Percentiles rank a stretch among this genome's conserved stretches.
Evolutionary conservation across 92 coral and sea anemone species (phyloP).

Genomic region (Zoanthus gigantus): DNA sequence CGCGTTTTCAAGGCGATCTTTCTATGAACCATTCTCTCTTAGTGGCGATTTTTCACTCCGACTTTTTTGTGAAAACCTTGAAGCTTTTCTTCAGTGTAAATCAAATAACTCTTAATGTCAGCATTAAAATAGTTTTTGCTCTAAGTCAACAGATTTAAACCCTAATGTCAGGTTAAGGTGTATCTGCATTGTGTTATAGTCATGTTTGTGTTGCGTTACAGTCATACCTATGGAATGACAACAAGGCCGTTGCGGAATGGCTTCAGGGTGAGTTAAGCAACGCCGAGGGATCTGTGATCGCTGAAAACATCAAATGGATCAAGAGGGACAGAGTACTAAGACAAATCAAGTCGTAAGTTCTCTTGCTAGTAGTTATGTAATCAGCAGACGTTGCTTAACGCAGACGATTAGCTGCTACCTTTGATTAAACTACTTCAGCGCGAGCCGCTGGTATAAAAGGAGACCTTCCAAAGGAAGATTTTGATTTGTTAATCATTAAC

Average conservation of each 20-base stretch:
- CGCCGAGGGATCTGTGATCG: constrained; percentile 89
- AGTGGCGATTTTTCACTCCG: too few species aligned
- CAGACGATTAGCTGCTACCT: too few species aligned
- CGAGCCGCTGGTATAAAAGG: too few species aligned
- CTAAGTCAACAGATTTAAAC: neutral
- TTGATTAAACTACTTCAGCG: too few species aligned
- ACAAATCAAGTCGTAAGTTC: constrained; percentile 93
- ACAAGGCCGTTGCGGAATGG: constrained; percentile 93
- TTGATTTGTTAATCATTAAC: too few species aligned
- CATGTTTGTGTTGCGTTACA: constrained; percentile 22
- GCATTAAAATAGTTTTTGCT: too few species aligned
- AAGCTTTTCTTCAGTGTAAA: too few species aligned
- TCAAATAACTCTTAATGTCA: too few species aligned
- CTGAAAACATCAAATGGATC: constrained; percentile 96
- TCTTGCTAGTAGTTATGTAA: neutral
- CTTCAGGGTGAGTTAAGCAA: constrained; percentile 84
- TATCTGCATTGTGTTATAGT: constrained; percentile 49
- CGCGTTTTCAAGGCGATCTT: too few species aligned
- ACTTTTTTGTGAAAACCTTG: too few species aligned
- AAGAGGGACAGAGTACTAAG: constrained; percentile 92
- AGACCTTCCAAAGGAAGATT: too few species aligned
- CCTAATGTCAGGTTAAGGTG: neutral
- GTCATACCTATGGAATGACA: constrained; percentile 97
- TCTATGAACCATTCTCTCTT: too few species aligned
- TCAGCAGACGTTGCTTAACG: neutral